Conservation (phyloP, 2,888 invertebrate species). For the Xanthia togata region DNA sequence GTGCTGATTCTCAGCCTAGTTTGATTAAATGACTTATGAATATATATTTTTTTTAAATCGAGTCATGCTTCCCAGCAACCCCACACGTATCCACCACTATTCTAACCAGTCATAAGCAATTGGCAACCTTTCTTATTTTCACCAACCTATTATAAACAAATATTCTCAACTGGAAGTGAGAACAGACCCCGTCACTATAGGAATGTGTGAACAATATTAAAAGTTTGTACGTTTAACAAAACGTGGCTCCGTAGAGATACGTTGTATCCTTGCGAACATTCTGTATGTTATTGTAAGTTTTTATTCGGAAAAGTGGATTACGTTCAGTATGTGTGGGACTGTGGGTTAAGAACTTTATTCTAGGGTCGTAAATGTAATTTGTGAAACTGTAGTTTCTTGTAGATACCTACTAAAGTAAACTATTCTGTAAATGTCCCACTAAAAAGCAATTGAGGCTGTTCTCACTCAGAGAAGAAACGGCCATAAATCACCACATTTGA, state of each 20-base stretch:
- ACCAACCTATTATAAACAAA: background rate
- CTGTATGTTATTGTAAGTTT: conserved; percentile 51
- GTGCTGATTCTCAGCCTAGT: too few species aligned
- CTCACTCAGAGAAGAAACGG: background rate
- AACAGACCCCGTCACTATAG: conserved; percentile 30
- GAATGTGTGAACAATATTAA: conserved; percentile 67
- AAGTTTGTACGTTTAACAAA: conserved; percentile 63
- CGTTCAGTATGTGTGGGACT: background rate
- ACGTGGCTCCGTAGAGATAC: conserved; percentile 33
- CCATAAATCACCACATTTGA: background rate
- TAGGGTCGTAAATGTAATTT: conserved; percentile 18
- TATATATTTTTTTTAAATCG: too few species aligned
- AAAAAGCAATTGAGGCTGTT: background rate
- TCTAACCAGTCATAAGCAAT: too few species aligned
- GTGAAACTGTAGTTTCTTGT: background rate
- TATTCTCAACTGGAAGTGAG: conserved; percentile 23
- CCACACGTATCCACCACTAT: too few species aligned
- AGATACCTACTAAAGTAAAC: too few species aligned
- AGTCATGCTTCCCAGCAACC: too few species aligned
- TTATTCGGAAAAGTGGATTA: conserved; percentile 34
- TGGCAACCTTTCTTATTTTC: too few species aligned
- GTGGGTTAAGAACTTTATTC: conserved; percentile 14
- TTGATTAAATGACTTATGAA: too few species aligned
- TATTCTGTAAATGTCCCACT: background rate
- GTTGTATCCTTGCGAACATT: conserved; percentile 41